Conservation (phyloP, 2,888 invertebrate species). For the Drosophila setosimentum region DNA sequence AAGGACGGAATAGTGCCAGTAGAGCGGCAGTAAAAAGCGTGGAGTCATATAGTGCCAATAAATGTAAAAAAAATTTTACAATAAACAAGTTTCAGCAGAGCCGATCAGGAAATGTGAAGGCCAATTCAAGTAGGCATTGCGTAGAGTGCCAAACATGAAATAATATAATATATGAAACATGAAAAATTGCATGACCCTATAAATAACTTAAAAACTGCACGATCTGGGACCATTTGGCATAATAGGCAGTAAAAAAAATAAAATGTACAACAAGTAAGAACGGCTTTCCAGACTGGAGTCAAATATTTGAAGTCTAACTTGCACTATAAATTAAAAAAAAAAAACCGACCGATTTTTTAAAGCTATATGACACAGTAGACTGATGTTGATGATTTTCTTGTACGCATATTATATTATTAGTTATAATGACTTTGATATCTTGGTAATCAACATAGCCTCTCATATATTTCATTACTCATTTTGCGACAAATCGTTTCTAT, state of each 20-base stretch:
- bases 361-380: too few relatives aligned
- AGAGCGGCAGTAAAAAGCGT: slow-evolving; percentile 8
- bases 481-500: neutral
- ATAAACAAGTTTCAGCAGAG: slow-evolving; percentile 1
- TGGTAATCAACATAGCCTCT: neutral
- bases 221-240: neutral
- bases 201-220: slow-evolving; percentile 16
- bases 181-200: neutral
- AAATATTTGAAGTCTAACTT: neutral
- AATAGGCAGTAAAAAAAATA: neutral
- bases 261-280: neutral
- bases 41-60: slow-evolving; percentile 59
- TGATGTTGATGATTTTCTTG: neutral
- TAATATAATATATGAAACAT: slow-evolving; percentile 14
- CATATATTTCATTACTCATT: neutral
- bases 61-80: slow-evolving; percentile 51
- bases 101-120: slow-evolving; percentile 9
- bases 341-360: too few relatives aligned
- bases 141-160: slow-evolving; percentile 32
- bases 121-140: slow-evolving; percentile 15
- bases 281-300: neutral
- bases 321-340: neutral
- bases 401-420: neutral
- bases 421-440: neutral
- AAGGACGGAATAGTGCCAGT: neutral